Evolutionary conservation across 2,113 vertebrate species (phyloP).

Genomic region (Crotalus horridus): DNA sequence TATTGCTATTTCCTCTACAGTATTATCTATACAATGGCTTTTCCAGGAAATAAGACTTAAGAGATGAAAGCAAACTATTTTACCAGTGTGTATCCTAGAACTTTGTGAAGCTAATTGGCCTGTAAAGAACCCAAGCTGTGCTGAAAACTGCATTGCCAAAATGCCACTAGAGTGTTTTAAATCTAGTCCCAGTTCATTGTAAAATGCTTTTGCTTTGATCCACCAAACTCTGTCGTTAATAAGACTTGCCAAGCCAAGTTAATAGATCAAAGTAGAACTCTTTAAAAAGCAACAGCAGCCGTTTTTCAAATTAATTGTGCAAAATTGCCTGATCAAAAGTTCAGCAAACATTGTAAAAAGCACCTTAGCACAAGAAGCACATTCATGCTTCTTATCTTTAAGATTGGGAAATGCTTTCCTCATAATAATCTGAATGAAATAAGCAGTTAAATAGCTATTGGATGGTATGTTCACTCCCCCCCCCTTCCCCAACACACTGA

Average conservation of each 20-base stretch:
- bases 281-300: slow-evolving; percentile 1
- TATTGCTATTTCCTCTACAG: not conserved
- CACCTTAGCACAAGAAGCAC: not conserved
- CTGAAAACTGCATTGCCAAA: not conserved
- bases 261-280: slow-evolving; percentile 15
- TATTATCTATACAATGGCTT: not conserved
- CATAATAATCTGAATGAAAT: not conserved
- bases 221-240: slow-evolving; percentile 9
- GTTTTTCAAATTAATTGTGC: slow-evolving; percentile 11
- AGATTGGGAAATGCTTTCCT: not conserved
- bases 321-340: slow-evolving; percentile 18
- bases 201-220: slow-evolving; percentile 18
- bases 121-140: not conserved
- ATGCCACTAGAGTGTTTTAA: not conserved
- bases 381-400: not conserved
- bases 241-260: slow-evolving; percentile 11
- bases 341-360: not conserved
- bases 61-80: not conserved
- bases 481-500: not conserved
- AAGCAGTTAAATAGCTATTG: not conserved
- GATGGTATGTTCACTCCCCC: not conserved
- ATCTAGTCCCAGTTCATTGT: not conserved
- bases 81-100: not conserved
- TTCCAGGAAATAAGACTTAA: not conserved
- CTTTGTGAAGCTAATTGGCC: not conserved